Conservation (phyloP, 2,113 vertebrate genomes). For the Actenoides hombroni region DNA sequence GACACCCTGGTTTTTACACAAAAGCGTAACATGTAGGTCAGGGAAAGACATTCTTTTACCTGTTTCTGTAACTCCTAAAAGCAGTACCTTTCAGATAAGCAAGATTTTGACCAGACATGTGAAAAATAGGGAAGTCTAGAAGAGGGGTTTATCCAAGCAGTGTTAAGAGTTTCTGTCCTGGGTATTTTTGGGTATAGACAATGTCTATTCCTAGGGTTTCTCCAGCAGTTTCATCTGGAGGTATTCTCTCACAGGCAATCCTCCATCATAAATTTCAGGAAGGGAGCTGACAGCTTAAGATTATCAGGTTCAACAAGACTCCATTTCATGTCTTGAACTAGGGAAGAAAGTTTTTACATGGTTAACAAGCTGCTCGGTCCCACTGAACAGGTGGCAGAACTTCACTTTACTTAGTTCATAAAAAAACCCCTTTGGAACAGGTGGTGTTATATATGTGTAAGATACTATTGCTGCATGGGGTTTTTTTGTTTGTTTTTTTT, state of each 20-base stretch:
- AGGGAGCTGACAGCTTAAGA: conserved; percentile 33
- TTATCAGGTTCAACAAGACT: conserved; percentile 23
- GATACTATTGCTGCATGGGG: not conserved
- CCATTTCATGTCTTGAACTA: not conserved
- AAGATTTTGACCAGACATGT: not conserved
- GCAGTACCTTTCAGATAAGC: not conserved
- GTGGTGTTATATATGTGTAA: not conserved
- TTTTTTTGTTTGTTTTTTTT: not conserved
- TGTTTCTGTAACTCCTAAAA: not conserved
- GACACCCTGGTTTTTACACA: not conserved
- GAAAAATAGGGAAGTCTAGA: not conserved
- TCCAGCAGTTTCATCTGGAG: not conserved
- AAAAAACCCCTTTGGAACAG: not conserved
- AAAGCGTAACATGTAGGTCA: accelerated
- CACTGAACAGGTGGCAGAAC: not conserved
- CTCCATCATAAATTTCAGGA: not conserved
- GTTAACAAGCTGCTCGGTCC: not conserved
- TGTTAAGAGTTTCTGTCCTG: not conserved
- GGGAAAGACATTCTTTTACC: not conserved
- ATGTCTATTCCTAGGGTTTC: not conserved
- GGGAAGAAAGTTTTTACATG: not conserved
- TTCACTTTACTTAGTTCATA: not conserved
- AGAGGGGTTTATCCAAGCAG: not conserved
- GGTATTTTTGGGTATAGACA: accelerated
- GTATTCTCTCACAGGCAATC: not conserved